Percentiles rank a stretch among this genome's conserved stretches.
These are phyloP conservation scores for Dysmachus trigonus DNA, from an alignment of 2,888 invertebrate genomes.

Conservation along the genomic window DNA sequence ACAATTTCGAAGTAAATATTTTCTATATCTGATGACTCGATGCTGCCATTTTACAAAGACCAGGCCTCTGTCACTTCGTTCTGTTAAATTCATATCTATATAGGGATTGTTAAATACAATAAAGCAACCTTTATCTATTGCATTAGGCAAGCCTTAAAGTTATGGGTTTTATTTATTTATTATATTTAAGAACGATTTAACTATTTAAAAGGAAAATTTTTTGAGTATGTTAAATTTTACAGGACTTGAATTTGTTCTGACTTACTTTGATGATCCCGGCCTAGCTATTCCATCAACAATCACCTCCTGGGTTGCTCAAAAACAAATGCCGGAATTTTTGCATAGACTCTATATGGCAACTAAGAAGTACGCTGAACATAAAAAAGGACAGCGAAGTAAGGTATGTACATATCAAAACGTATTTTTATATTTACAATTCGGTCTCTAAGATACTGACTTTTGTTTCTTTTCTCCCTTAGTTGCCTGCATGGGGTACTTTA, in stretches of 20 bases:
- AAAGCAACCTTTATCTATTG: too few relatives aligned
- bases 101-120: too few relatives aligned
- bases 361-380: conserved; percentile 69
- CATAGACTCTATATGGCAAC: conserved; percentile 76
- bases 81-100: too few relatives aligned
- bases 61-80: too few relatives aligned
- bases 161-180: too few relatives aligned
- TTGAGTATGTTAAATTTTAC: conserved; percentile 45
- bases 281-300: conserved; percentile 76
- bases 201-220: neutral
- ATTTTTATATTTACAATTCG: neutral
- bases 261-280: conserved; percentile 90
- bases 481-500: neutral
- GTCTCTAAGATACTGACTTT: neutral
- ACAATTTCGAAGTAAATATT: too few relatives aligned
- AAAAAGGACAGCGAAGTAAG: conserved; percentile 53
- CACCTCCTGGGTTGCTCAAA: conserved; percentile 78
- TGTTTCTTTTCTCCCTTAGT: neutral
- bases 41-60: too few relatives aligned
- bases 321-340: conserved; percentile 81
- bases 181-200: neutral
- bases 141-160: too few relatives aligned
- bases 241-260: conserved; percentile 83
- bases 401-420: neutral
- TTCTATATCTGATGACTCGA: too few relatives aligned